Evolutionary conservation across 2,888 invertebrate genomes (phyloP).

Genomic region (Harpalus rufipes): DNA sequence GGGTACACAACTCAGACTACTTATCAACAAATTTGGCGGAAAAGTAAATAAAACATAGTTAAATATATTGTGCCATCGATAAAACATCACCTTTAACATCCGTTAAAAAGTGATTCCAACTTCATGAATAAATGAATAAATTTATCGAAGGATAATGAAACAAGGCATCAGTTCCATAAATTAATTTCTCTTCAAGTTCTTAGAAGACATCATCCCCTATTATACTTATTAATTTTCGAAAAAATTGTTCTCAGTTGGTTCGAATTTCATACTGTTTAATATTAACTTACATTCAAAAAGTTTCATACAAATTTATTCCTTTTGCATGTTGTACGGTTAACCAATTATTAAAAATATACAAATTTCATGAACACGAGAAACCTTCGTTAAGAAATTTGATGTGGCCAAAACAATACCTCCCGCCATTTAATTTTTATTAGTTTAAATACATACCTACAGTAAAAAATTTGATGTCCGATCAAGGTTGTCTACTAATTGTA

Average conservation of each 20-base stretch:
- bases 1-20: not conserved
- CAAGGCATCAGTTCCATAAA: slow-evolving; percentile 56
- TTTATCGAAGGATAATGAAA: slow-evolving; percentile 57
- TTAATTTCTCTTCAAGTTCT: slow-evolving; percentile 37
- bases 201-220: slow-evolving; percentile 30
- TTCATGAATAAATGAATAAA: slow-evolving; percentile 58
- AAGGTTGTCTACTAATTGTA: no score
- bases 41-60: no score
- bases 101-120: slow-evolving; percentile 34
- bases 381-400: no score
- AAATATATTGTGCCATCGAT: slow-evolving; percentile 4
- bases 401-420: no score
- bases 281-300: not conserved
- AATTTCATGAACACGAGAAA: no score
- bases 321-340: not conserved
- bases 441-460: no score
- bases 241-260: slow-evolving; percentile 12
- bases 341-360: not conserved
- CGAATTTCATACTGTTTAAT: slow-evolving; percentile 15
- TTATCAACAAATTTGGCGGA: not conserved
- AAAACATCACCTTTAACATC: slow-evolving; percentile 42
- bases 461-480: no score
- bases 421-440: no score
- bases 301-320: not conserved
- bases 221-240: slow-evolving; percentile 44